Evolutionary conservation across 2,888 invertebrate species (phyloP).

Genomic region (Amphipoea lucens): DNA sequence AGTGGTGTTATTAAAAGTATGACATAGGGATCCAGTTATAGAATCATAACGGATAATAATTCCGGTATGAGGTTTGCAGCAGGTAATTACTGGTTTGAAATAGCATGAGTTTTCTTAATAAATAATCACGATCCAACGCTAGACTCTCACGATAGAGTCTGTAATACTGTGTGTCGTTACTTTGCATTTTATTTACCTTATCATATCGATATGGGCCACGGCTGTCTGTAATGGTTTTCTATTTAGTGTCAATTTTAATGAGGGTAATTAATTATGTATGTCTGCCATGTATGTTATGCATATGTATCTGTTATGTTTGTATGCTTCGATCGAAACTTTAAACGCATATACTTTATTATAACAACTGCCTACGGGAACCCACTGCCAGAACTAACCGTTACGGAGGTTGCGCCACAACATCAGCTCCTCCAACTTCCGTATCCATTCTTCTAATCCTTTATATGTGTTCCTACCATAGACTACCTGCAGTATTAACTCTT

Average conservation of each 20-base stretch:
- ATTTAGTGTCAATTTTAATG: constrained; percentile 6
- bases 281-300: not conserved
- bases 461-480: not conserved
- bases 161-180: not conserved
- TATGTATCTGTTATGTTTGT: no score
- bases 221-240: not conserved
- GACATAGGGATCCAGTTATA: constrained; percentile 10
- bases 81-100: constrained; percentile 21
- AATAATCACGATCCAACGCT: constrained; percentile 22
- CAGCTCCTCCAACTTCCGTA: no score
- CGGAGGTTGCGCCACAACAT: not conserved
- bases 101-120: constrained; percentile 24
- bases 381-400: not conserved
- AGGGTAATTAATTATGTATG: constrained; percentile 18
- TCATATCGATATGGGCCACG: constrained; percentile 15
- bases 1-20: constrained; percentile 3
- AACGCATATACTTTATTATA: not conserved
- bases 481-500: not conserved
- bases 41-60: constrained; percentile 25
- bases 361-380: not conserved
- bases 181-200: not conserved
- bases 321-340: not conserved
- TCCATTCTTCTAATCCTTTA: not conserved
- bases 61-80: constrained; percentile 18
- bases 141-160: constrained; percentile 1